Percentiles rank a stretch among this genome's conserved stretches.
These are phyloP conservation scores for Mylabris sibirica DNA, from an alignment of 2,888 invertebrate genomes.

Conservation along the genomic window DNA sequence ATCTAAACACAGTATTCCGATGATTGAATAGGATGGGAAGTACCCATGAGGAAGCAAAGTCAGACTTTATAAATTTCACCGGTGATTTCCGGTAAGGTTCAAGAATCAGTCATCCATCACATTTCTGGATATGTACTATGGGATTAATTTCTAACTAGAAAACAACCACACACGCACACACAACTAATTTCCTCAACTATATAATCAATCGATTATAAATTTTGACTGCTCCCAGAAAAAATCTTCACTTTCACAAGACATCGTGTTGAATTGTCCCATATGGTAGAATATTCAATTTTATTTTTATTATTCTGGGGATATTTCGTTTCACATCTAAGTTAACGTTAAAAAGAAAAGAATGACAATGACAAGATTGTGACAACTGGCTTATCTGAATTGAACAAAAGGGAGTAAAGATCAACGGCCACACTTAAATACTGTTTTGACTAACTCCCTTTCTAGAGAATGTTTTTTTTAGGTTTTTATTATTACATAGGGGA, in stretches of 20 bases:
- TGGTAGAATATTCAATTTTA: background rate
- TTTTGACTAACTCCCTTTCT: conserved; percentile 29
- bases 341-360: conserved; percentile 32
- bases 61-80: conserved; percentile 33
- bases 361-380: conserved; percentile 33
- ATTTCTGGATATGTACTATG: conserved; percentile 31
- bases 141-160: conserved; percentile 29
- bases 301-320: conserved; percentile 14
- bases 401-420: conserved; percentile 18
- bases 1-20: conserved; percentile 38
- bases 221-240: background rate
- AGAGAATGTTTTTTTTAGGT: conserved; percentile 12
- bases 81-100: conserved; percentile 31
- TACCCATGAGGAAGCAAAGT: conserved; percentile 37
- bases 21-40: conserved; percentile 40
- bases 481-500: conserved; percentile 29
- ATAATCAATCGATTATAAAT: background rate
- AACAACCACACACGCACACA: background rate
- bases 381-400: conserved; percentile 35
- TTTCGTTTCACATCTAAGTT: conserved; percentile 21
- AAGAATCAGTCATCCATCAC: conserved; percentile 39
- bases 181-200: background rate
- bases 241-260: background rate
- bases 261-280: background rate
- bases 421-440: conserved; percentile 29